Evolutionary conservation across 2,797 vertebrate genomes (phyloP).

Genomic region (Hoplostethus atlanticus): DNA sequence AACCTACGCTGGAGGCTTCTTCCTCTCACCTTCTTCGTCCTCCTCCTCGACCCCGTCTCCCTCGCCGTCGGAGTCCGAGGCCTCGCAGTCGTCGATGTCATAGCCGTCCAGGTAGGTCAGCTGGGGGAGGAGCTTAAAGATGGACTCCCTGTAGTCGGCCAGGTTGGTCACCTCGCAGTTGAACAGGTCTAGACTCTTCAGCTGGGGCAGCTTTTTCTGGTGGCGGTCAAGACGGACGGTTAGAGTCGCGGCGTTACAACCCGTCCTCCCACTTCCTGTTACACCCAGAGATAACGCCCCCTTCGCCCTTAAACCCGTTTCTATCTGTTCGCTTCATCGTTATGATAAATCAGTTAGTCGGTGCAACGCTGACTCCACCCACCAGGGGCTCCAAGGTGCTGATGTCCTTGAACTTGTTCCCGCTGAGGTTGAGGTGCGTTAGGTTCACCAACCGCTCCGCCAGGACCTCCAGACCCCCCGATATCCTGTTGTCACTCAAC

Average conservation of each 20-base stretch:
- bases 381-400: conserved; percentile 95
- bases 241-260: too few relatives aligned
- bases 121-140: conserved; percentile 92
- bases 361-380: conserved; percentile 49
- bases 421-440: conserved; percentile 93
- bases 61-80: conserved; percentile 91
- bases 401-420: conserved; percentile 96
- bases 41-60: conserved; percentile 86
- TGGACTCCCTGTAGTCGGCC: conserved; percentile 91
- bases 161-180: conserved; percentile 95
- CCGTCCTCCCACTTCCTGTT: too few relatives aligned
- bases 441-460: conserved; percentile 92
- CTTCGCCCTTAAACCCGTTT: too few relatives aligned
- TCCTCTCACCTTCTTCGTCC: conserved; percentile 84
- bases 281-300: too few relatives aligned
- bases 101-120: conserved; percentile 94
- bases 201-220: conserved; percentile 92
- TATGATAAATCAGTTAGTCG: too few relatives aligned
- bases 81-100: conserved; percentile 89
- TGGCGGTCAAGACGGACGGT: neutral
- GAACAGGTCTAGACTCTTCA: conserved; percentile 94
- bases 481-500: conserved; percentile 94
- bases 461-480: conserved; percentile 91
- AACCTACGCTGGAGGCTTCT: too few relatives aligned
- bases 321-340: too few relatives aligned